phyloP scores from a whole-genome alignment of 1,140 invertebrate species.

The Aphaenogaster ashmeadi region DNA sequence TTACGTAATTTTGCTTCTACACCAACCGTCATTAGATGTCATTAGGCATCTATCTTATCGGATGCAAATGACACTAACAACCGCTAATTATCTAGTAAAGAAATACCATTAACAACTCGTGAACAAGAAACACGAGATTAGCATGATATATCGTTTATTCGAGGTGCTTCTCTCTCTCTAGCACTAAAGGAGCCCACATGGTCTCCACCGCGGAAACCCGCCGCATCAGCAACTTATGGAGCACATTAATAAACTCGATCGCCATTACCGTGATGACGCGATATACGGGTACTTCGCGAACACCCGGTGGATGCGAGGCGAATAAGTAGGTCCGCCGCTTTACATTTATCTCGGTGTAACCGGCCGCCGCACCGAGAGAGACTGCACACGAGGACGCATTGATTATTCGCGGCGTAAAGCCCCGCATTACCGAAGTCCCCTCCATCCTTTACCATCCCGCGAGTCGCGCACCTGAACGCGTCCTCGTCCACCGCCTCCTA shows the following conservation, averaged over 20 bases:
- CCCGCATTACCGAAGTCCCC: constrained; percentile 72
- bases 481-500: constrained; percentile 35
- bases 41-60: not conserved
- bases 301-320: constrained; percentile 69
- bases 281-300: constrained; percentile 56
- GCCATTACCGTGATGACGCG: constrained; percentile 36
- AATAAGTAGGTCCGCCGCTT: constrained; percentile 74
- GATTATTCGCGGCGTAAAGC: constrained; percentile 77
- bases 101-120: constrained; percentile 19
- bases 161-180: not conserved
- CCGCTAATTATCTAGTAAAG: not conserved
- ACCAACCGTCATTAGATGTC: not conserved
- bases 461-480: constrained; percentile 74
- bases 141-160: constrained; percentile 37
- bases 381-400: constrained; percentile 75
- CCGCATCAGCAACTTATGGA: constrained; percentile 18
- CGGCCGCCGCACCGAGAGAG: constrained; percentile 63
- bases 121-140: constrained; percentile 12
- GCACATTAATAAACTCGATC: constrained; percentile 56
- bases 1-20: not conserved
- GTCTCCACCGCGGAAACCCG: constrained; percentile 1
- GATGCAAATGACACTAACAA: not conserved
- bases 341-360: constrained; percentile 76
- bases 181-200: constrained; percentile 32
- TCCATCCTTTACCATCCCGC: constrained; percentile 64